These are phyloP conservation scores for Bedellia somnulentella DNA, from an alignment of 2,888 invertebrate genomes.

Conservation along the genomic window DNA sequence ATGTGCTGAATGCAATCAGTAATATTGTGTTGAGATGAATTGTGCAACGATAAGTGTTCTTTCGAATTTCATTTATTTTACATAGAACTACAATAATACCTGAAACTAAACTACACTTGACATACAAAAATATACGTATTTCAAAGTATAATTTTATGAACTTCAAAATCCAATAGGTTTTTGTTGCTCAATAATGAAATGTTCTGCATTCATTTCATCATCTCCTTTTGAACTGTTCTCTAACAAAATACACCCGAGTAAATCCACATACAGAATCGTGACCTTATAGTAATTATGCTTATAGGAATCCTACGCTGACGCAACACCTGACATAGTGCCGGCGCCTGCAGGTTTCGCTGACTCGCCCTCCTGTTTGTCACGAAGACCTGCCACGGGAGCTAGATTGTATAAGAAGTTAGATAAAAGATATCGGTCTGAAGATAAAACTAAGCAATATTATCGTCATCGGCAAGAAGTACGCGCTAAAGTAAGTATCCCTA, in stretches of 20 bases:
- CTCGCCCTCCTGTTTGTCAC: conserved; percentile 64
- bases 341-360: conserved; percentile 89
- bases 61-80: no score
- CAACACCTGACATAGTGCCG: conserved; percentile 74
- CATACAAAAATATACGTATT: neutral
- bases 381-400: conserved; percentile 44
- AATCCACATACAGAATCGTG: no score
- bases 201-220: no score
- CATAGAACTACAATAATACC: no score
- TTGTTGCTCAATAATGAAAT: no score
- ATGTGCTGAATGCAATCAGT: no score
- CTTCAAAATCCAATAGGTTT: conserved; percentile 11
- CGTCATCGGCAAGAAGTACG: conserved; percentile 72
- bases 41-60: no score
- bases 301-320: conserved; percentile 53
- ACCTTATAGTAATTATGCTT: conserved; percentile 10
- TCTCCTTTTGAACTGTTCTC: no score
- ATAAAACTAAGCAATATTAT: conserved; percentile 67
- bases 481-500: conserved; percentile 74
- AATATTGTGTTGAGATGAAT: no score
- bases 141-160: neutral
- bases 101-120: neutral
- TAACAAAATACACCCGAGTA: no score
- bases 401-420: conserved; percentile 77
- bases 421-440: conserved; percentile 79